Base-by-base conservation (phyloP, 2,113 vertebrate genomes). In the Passerina amoena region DNA sequence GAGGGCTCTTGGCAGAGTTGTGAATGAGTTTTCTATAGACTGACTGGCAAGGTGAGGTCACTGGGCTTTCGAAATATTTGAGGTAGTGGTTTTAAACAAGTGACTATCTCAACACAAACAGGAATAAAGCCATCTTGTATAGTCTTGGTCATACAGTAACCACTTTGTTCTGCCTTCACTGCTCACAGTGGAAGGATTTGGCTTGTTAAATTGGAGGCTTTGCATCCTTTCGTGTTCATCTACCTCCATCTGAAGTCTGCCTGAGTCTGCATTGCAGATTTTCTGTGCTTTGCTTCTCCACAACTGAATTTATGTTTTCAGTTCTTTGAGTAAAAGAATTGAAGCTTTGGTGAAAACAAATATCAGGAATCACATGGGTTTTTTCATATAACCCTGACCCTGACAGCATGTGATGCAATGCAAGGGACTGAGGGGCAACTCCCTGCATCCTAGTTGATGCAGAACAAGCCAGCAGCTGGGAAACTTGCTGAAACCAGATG, bases 101-200 rank as follows among this genome's bases (percentile, higher is more conserved):
- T 53, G 44, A 61, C 91, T 86, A n/a, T 88, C 77, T 95, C 90
- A 84, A 90, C 78, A 83, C 88, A 95, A 96, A 83, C 92, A 86
- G 94, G 79, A 88, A 94, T 90, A 95, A 96, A 95, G 87, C 66
- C 35, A 73, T 94, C 82, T 94, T 96, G 54, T 94, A 73, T 88
- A 51, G 72, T 92, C 80, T 90, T 87, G 71, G 33, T 77, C 61
- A 16, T 44, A 96, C 95, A 97, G 88, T 92, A 82, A 28, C 63
- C 31, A 11, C 88, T 96, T 90, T 97, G 95, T 97, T 94, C 91
- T 88, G 53, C 86, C 53, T 93, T 92, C 27, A 4, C 28, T 75
- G 57, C 76, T 94, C 31, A 5, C 27, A 50, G 64, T 19, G n/a
- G 50, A 72, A 70, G 53, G 75, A 25, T 48, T 86, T 79, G 61